A percentile compares a stretch with the other conserved stretches of the same genome.
Conservation (phyloP, 2,888 invertebrate genomes). For the Adelognathus sp. region DNA sequence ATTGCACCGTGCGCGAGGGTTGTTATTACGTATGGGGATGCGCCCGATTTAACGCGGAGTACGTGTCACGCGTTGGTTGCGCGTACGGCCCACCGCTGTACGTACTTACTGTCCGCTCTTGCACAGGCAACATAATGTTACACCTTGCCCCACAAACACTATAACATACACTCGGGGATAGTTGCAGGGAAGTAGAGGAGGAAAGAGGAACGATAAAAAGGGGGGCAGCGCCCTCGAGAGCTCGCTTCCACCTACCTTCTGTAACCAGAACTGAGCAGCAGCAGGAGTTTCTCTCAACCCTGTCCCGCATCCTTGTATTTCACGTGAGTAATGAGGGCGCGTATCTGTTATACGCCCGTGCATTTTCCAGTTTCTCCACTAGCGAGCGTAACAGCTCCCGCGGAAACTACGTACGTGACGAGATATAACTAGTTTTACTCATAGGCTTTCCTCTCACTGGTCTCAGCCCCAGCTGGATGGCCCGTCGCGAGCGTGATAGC, state of each 20-base stretch:
- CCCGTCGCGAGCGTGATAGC: constrained; percentile 9
- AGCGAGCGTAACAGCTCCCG: constrained; percentile 22
- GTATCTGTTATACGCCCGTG: constrained; percentile 41
- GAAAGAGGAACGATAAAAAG: constrained; percentile 41
- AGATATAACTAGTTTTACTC: constrained; percentile 38
- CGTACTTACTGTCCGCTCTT: background rate
- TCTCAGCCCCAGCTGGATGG: background rate
- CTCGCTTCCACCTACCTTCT: background rate
- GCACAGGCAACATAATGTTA: background rate
- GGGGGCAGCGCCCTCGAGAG: constrained; percentile 10
- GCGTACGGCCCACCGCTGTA: constrained; percentile 6
- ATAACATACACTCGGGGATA: background rate
- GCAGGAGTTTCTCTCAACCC: constrained; percentile 27
- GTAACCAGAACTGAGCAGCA: constrained; percentile 5
- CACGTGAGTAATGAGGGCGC: constrained; percentile 39
- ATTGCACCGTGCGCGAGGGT: background rate
- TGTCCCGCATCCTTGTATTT: constrained; percentile 13
- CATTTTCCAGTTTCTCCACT: constrained; percentile 37
- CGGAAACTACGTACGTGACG: constrained; percentile 48
- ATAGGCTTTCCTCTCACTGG: constrained; percentile 3
- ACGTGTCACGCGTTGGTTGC: constrained; percentile 16
- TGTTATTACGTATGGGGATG: constrained; percentile 36
- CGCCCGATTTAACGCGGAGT: constrained; percentile 15
- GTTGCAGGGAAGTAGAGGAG: background rate
- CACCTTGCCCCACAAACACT: background rate